phyloP scores from a whole-genome alignment of 2,797 vertebrate species.

The Dallia pectoralis region DNA sequence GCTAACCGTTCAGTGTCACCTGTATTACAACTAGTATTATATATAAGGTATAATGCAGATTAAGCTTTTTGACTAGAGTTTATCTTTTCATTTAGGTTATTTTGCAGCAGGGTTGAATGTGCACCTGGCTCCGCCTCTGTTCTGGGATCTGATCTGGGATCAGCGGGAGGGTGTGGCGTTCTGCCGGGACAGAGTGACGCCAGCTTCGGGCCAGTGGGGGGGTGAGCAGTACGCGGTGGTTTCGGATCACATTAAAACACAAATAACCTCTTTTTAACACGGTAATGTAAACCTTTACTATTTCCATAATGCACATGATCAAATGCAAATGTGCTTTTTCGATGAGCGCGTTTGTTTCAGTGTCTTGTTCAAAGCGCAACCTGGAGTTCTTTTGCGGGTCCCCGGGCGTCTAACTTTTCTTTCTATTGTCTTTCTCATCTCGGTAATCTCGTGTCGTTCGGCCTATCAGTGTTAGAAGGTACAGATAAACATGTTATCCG shows the following conservation, averaged over 20 bases:
- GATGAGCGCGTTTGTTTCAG: not conserved
- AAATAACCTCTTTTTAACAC: not conserved
- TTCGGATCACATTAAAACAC: not conserved
- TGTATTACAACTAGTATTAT: too few relatives aligned
- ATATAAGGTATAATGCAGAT: too few relatives aligned
- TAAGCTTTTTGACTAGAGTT: too few relatives aligned
- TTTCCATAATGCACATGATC: not conserved
- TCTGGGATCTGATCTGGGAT: too few relatives aligned
- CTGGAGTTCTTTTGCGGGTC: constrained; percentile 3
- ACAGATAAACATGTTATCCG: not conserved
- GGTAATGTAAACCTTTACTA: not conserved
- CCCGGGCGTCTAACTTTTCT: constrained; percentile 14
- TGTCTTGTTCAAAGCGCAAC: not conserved
- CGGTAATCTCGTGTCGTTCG: not conserved
- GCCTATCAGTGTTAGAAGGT: not conserved
- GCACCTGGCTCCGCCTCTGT: not conserved
- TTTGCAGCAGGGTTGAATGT: too few relatives aligned
- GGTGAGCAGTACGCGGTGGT: not conserved
- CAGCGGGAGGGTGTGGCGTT: not conserved
- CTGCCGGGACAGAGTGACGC: constrained; percentile 10
- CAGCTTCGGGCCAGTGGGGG: not conserved
- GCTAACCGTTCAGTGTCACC: too few relatives aligned
- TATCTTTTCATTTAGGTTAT: too few relatives aligned
- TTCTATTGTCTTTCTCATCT: not conserved
- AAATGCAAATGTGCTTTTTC: not conserved